These are phyloP conservation scores for Perccottus glenii DNA, from an alignment of 2,113 vertebrate genomes.

Conservation along the genomic window DNA sequence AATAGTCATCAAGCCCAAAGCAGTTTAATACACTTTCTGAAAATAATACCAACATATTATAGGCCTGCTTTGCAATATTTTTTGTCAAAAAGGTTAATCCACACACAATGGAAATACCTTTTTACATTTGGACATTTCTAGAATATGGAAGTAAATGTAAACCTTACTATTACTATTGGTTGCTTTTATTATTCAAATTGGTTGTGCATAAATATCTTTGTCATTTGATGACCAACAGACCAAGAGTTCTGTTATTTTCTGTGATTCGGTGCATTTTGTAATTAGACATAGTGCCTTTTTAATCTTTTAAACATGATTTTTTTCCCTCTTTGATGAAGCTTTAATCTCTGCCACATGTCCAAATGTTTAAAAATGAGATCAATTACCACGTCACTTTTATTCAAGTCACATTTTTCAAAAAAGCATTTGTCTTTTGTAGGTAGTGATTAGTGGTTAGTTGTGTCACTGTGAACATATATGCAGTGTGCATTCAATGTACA, in stretches of 20 bases:
- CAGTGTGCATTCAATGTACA: constrained; percentile 20
- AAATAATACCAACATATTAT: not conserved
- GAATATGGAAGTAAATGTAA: too few relatives aligned
- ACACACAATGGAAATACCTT: too few relatives aligned
- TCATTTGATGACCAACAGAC: constrained; percentile 11
- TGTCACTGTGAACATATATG: constrained; percentile 21
- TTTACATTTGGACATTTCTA: too few relatives aligned
- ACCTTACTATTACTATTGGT: too few relatives aligned
- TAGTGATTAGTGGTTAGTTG: constrained; percentile 6
- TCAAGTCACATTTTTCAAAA: constrained; percentile 55
- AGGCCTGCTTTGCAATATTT: not conserved
- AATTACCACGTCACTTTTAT: constrained; percentile 71
- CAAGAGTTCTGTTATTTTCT: constrained; percentile 39
- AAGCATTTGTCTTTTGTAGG: constrained; percentile 50
- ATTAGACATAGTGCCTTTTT: constrained; percentile 78
- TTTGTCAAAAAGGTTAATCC: not conserved
- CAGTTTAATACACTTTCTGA: not conserved
- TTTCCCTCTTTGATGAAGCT: constrained; percentile 55
- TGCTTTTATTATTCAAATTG: constrained; percentile 3
- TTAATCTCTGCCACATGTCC: constrained; percentile 78
- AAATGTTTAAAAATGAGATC: constrained; percentile 73
- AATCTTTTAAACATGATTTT: constrained; percentile 62
- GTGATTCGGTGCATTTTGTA: constrained; percentile 60
- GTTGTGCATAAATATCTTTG: not conserved
- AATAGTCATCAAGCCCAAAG: not conserved